Evolutionary conservation across 2,797 vertebrate species (phyloP).

Genomic region (Caiman crocodilus): DNA sequence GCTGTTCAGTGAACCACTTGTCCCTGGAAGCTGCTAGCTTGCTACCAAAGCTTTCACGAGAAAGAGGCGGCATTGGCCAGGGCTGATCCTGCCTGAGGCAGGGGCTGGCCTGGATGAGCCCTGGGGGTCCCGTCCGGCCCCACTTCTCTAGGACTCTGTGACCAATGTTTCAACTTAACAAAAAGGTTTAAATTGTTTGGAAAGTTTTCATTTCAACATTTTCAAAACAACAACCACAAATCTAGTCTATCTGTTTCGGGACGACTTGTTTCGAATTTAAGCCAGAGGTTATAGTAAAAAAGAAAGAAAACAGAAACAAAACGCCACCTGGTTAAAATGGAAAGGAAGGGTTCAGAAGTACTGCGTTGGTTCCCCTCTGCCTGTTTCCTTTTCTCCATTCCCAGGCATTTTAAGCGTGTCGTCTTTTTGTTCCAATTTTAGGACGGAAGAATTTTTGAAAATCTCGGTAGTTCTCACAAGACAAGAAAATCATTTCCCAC

Average conservation of each 20-base stretch:
- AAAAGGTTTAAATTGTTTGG: neutral
- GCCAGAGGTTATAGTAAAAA: neutral
- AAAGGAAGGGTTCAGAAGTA: neutral
- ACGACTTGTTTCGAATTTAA: neutral
- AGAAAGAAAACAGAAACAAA: neutral
- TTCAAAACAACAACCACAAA: conserved; percentile 1
- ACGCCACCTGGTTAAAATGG: neutral
- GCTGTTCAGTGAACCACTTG: too few species aligned
- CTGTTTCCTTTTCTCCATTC: neutral
- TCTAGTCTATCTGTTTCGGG: neutral
- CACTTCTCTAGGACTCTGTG: too few species aligned
- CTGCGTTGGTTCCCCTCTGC: too few species aligned
- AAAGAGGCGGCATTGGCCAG: too few species aligned
- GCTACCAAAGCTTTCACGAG: too few species aligned
- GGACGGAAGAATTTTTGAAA: neutral
- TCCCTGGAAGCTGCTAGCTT: too few species aligned
- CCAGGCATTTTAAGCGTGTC: neutral
- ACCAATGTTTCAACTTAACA: neutral
- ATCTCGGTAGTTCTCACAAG: neutral
- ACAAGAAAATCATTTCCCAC: neutral
- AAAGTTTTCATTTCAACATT: neutral
- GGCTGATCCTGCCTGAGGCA: too few species aligned
- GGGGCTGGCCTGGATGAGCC: too few species aligned
- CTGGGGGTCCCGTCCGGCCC: too few species aligned
- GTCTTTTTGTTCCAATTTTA: conserved; percentile 9